phyloP scores from a whole-genome alignment of 2,113 vertebrate genomes.

The Larimichthys polyactis region DNA sequence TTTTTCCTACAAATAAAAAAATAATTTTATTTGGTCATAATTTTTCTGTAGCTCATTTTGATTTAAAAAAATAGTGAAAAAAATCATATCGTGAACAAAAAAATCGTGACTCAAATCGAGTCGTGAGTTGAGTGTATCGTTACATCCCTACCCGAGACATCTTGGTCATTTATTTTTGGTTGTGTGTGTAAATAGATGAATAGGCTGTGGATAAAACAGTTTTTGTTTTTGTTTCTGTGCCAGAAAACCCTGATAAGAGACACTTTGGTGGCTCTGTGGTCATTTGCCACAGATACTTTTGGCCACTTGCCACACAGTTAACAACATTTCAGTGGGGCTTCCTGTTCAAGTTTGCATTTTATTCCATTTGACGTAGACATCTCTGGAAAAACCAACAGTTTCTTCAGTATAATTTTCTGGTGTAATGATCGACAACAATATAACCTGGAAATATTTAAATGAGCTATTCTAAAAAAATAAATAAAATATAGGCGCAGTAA shows the following conservation, averaged over 20 bases:
- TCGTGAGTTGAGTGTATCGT: no score
- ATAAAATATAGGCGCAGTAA: background rate
- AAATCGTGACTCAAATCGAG: no score
- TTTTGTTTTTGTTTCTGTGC: constrained; percentile 5
- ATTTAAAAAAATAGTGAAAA: no score
- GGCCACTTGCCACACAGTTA: background rate
- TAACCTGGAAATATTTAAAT: background rate
- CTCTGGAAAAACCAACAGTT: background rate
- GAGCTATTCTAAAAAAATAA: background rate
- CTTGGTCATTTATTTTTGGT: background rate
- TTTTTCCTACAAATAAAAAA: no score
- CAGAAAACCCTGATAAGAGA: constrained; percentile 1
- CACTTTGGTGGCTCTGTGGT: background rate
- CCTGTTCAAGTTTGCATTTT: background rate
- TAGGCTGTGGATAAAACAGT: background rate
- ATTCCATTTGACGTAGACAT: background rate
- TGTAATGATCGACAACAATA: background rate
- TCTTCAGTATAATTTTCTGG: background rate
- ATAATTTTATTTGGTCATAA: no score
- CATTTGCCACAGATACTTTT: constrained; percentile 14
- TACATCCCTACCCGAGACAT: background rate
- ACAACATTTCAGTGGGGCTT: background rate
- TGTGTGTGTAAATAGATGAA: background rate
- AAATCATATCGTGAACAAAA: no score
- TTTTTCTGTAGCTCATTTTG: no score